Percentiles rank a stretch among this genome's conserved stretches.
These are phyloP conservation scores for Lanius collurio DNA, from an alignment of 2,113 vertebrate species.

Conservation along the genomic window DNA sequence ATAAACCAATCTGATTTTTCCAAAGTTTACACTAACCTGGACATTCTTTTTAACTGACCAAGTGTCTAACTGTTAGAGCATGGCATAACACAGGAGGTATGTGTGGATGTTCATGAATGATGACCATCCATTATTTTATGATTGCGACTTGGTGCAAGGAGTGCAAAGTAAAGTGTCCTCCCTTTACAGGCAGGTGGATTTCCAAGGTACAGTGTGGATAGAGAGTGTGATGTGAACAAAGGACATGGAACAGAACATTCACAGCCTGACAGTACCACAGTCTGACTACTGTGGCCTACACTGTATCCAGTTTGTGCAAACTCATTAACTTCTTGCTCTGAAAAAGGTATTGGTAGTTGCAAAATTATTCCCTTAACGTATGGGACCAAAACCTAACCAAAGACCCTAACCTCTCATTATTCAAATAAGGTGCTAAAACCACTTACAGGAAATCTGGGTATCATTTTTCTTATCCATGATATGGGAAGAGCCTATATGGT, in stretches of 20 bases:
- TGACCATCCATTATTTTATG: slow-evolving; percentile 30
- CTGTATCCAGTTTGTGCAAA: not conserved
- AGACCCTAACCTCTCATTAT: not conserved
- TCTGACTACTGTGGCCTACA: not conserved
- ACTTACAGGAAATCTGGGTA: not conserved
- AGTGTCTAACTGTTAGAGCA: not conserved
- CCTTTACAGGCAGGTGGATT: not conserved
- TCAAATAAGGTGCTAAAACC: not conserved
- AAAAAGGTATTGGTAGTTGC: not conserved
- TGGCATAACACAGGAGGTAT: not conserved
- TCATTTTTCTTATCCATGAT: not conserved
- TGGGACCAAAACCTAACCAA: not conserved
- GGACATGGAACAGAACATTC: not conserved
- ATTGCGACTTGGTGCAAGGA: not conserved
- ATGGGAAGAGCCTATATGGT: not conserved
- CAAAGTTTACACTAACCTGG: slow-evolving; percentile 7
- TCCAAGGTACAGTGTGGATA: not conserved
- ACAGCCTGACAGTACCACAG: not conserved
- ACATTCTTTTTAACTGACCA: slow-evolving; percentile 41
- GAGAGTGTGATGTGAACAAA: not conserved
- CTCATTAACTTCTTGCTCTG: not conserved
- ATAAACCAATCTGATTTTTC: slow-evolving; percentile 41
- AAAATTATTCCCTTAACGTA: not conserved
- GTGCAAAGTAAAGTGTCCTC: not conserved
- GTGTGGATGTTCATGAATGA: slow-evolving; percentile 22